Conservation (phyloP, 2,113 vertebrate genomes). For the Tragelaphus imberbis region DNA sequence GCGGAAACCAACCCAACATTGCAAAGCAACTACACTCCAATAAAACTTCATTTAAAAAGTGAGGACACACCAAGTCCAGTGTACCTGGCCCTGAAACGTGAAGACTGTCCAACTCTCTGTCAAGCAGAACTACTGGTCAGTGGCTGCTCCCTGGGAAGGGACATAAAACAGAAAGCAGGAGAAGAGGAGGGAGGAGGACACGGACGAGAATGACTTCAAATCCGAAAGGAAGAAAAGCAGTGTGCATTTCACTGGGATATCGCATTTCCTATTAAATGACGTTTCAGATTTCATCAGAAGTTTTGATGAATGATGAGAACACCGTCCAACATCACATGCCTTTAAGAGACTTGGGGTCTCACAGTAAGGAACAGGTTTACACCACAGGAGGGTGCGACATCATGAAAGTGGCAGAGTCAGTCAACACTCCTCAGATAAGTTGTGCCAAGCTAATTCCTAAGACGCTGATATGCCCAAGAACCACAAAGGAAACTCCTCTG, state of each 20-base stretch:
- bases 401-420: neutral
- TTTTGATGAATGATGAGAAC: neutral
- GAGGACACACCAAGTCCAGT: neutral
- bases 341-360: neutral
- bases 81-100: accelerated
- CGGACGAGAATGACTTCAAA: neutral
- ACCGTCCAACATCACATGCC: neutral
- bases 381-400: accelerated
- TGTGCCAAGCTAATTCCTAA: neutral
- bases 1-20: neutral
- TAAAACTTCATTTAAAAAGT: neutral
- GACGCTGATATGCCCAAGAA: neutral
- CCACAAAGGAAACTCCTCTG: neutral
- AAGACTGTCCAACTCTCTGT: accelerated
- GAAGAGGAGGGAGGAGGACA: accelerated
- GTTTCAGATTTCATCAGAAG: neutral
- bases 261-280: neutral
- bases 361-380: neutral
- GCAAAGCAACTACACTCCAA: neutral
- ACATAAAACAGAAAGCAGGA: too few species aligned
- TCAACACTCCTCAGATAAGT: neutral
- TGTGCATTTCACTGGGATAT: neutral
- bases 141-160: neutral
- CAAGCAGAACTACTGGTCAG: accelerated
- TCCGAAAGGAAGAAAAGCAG: neutral